Evolutionary conservation across 2,888 invertebrate species (phyloP).

Genomic region (Heliconius cydno): DNA sequence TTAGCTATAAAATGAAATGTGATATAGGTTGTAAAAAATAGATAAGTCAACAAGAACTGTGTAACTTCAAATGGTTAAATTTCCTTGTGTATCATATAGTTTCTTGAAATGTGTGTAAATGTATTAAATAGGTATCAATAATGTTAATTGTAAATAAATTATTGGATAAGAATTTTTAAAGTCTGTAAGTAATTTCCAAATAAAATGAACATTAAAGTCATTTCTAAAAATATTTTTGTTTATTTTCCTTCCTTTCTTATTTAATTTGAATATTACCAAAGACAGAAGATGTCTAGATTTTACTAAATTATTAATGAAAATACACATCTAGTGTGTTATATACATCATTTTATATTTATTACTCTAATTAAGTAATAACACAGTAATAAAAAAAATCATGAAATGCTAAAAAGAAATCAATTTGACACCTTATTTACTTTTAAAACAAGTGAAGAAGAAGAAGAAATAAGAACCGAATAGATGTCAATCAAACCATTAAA

Average conservation of each 20-base stretch:
- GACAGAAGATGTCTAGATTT: too few relatives aligned
- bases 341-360: too few relatives aligned
- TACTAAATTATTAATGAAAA: too few relatives aligned
- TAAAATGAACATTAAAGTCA: constrained; percentile 78
- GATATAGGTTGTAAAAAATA: constrained; percentile 82
- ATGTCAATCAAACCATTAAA: not conserved
- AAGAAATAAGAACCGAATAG: not conserved
- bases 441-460: too few relatives aligned
- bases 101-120: constrained; percentile 60
- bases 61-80: constrained; percentile 56
- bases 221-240: constrained; percentile 69
- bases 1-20: constrained; percentile 80
- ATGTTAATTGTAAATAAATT: constrained; percentile 76
- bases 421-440: too few relatives aligned
- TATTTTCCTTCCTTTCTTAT: constrained; percentile 43
- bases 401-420: too few relatives aligned
- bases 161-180: constrained; percentile 80
- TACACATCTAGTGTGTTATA: too few relatives aligned
- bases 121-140: constrained; percentile 63
- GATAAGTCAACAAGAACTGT: constrained; percentile 73
- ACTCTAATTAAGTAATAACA: too few relatives aligned
- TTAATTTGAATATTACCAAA: too few relatives aligned
- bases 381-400: too few relatives aligned
- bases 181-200: constrained; percentile 79
- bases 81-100: constrained; percentile 66